Evolutionary conservation across 2,797 vertebrate genomes (phyloP), one percentile per base, ranked within the genome.

Genomic region (Sebastes goodei): DNA sequence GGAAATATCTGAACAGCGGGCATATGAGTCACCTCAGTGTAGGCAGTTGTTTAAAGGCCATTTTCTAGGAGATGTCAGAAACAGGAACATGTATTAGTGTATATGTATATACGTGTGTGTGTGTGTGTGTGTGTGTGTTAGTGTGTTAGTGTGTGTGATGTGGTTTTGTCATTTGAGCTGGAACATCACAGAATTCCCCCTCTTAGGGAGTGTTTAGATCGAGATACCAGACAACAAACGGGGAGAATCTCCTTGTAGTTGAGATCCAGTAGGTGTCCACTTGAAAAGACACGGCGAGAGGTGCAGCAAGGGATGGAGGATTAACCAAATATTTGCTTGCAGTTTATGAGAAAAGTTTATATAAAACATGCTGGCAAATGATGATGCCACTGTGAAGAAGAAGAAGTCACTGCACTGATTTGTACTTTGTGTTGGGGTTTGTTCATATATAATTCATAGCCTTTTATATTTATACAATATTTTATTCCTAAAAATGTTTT

Each of bases 11-110:
- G 87, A 86, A 65, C 71, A 88, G 79, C 87, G 82, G 85, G 88
- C 38, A 29, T 81, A 76, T 94, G 93, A 94, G 83, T 94, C 94
- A 94, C 71, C 78, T 63, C 57, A 27, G 61, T 74, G 92, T 93
- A 81, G 93, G 90, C 86, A 78, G 88, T 88, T 90, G 87, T 92
- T 90, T 89, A 91, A 92, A 93, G 85, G 84, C 74, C 86, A 85
- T 85, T 90, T 92, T 91, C 84, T 87, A 85, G 80, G 81, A 72
- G 73, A 86, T 79, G 46, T 73, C 53, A 89, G 80, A 92, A 90
- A 88, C 78, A 76, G 76, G 66, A 82, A 88, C 80, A 74, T 79
- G 23, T 29, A 75, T 79, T 71, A 27, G 74, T 80, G 25, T 67
- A n/a, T 61, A n/a, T 78, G 70, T 63, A 30, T 32, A 29, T 27